A percentile compares a stretch with the other conserved stretches of the same genome.
Conservation (phyloP, 1,140 invertebrate genomes). For the Apis laboriosa region DNA sequence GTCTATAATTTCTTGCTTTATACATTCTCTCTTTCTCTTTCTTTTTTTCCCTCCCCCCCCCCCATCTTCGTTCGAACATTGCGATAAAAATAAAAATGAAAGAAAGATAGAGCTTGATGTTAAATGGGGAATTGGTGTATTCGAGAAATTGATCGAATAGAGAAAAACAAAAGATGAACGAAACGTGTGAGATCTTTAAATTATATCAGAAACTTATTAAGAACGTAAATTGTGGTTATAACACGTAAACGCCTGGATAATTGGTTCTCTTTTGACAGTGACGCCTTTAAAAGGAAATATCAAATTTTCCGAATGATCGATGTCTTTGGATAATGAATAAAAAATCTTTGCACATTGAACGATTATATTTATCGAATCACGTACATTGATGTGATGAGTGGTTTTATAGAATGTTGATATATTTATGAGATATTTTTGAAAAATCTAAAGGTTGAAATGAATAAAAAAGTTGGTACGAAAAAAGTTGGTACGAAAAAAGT, state of each 20-base stretch:
- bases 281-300: neutral
- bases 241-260: slow-evolving; percentile 4
- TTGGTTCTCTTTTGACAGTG: neutral
- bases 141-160: neutral
- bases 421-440: no score
- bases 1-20: no score
- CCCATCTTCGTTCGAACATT: no score
- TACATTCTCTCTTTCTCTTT: neutral
- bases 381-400: no score
- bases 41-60: neutral
- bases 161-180: slow-evolving; percentile 22
- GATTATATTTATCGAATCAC: no score
- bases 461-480: no score
- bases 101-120: neutral
- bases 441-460: no score
- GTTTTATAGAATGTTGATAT: no score
- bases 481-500: no score
- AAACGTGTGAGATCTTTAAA: slow-evolving; percentile 8
- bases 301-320: neutral
- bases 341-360: no score
- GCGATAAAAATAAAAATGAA: neutral
- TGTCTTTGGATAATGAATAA: no score
- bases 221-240: neutral
- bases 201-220: neutral
- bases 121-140: neutral